phyloP scores from a whole-genome alignment of 2,888 invertebrate genomes.

The Hypselothyrea guttata region DNA sequence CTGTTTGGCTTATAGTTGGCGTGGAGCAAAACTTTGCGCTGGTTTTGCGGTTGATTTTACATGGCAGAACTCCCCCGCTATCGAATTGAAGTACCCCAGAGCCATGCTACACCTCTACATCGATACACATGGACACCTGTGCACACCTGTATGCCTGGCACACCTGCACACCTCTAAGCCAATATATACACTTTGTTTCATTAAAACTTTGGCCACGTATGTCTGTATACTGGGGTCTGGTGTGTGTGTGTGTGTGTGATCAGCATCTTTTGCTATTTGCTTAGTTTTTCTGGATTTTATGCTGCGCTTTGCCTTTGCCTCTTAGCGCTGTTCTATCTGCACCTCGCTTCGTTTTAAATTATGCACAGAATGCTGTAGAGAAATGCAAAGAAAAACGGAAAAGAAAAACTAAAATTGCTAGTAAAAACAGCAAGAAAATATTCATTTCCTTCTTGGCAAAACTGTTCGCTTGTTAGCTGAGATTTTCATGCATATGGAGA shows the following conservation, averaged over 20 bases:
- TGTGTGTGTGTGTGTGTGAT: constrained; percentile 34
- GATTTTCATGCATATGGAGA: constrained; percentile 64
- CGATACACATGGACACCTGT: not conserved
- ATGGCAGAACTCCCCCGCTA: constrained; percentile 50
- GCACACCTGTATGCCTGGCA: not conserved
- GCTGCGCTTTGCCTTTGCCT: constrained; percentile 15
- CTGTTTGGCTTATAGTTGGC: constrained; percentile 37
- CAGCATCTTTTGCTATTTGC: constrained; percentile 67
- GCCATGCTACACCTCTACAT: constrained; percentile 21
- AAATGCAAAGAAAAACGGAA: constrained; percentile 8
- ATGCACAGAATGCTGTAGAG: constrained; percentile 38
- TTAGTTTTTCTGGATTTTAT: constrained; percentile 47
- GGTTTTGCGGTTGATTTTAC: constrained; percentile 64
- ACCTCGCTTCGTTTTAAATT: constrained; percentile 61
- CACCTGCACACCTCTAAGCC: constrained; percentile 24
- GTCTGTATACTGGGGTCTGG: too few species aligned
- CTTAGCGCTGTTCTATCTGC: constrained; percentile 44
- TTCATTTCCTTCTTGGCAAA: constrained; percentile 48
- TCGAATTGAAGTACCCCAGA: constrained; percentile 30
- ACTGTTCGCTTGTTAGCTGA: constrained; percentile 60
- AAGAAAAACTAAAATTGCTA: not conserved
- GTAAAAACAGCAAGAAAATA: constrained; percentile 14
- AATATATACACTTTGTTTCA: constrained; percentile 62
- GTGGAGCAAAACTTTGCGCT: constrained; percentile 46
- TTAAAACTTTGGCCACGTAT: constrained; percentile 68